Base-by-base conservation (phyloP, 2,797 vertebrate genomes). In the Carduelis carduelis region DNA sequence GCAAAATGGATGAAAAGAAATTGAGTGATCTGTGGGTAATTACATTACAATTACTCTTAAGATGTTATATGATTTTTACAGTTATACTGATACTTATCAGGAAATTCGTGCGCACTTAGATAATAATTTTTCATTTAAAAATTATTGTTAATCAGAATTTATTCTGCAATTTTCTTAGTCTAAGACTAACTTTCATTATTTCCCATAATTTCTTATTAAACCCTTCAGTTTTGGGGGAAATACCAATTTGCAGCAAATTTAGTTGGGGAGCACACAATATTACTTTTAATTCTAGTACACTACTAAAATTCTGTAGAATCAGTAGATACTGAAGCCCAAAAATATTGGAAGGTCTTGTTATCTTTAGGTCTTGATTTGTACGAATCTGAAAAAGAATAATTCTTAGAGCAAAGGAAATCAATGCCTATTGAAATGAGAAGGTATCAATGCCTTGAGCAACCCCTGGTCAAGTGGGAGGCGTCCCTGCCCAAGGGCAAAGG, bases 181-280 rank as follows among this genome's bases (percentile, higher is more conserved):
- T 91, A 90, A 81, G 21, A 89, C 41, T 79, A 87, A 57, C 16
- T 65, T 68, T 32, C 46, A 55, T 87, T 81, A 86, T 75, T 79
- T 78, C 65, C 65, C 8, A 21, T 47, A 53, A 60, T 81, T 95
- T 89, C n/a, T 72, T 61, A 34, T 63, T 85, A 86, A 86, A 63
- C 8, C 11, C 39, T 69, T 85, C 83, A 50, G 15, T 65, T 69
- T 89, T 52, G 12, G 35, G 35, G 7, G 9, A 89, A 84, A 87
- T 87, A 81, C 20, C 16, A 43, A 46, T 78, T 83, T 83, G 43
- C 43, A 69, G 57, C 5, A 63, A 23, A 41, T 83, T 87, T 91
- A 92, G 8, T 34, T 72, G 37, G 8, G 24, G 4, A 87, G 1
- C 8, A 61, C 41, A 63, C 5, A 66, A 21, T 53, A 63, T 71